Base-by-base conservation (phyloP, 2,888 invertebrate genomes). In the Stenolophus ochropezus region DNA sequence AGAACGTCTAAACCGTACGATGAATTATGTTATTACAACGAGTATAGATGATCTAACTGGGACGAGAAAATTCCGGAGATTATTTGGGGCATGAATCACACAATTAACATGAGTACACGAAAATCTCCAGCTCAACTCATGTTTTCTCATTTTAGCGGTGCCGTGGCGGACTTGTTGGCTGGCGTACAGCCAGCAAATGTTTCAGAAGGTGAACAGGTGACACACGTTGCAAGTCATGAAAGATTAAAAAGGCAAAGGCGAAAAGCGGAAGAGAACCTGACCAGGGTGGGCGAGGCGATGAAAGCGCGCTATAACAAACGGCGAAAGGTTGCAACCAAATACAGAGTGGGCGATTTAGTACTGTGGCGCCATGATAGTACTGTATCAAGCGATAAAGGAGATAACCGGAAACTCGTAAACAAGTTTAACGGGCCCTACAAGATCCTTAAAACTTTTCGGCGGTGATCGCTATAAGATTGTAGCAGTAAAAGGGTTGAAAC, bases 1-100 rank as follows among this genome's bases (percentile, higher is more conserved):
- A n/a, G 0, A 85, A 85, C 33, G 33, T 4, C 8, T 33, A 0
- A 86, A 86, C 71, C 83, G 84, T 23, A 86, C 86, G 0, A 83
- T 86, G 18, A 53, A 86, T n/a, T 85, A 86, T n/a, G 83, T 85
- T 1, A 56, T 87, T 21, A 82, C 80, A 78, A 74, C 86, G 3
- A 84, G 84, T 71, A 85, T 84, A 0, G 85, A 82, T 3, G 58
- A 82, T 0, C 85, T 47, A 71, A 87, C 4, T 85, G 84, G 20
- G 81, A 82, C 11, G 49, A 49, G 0, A 80, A 87, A 65, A 84
- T 86, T 14, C 86, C 86, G 83, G 87, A 85, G 2, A 80, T 86
- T 8, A 84, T 86, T n/a, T 86, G 86, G 83, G 87, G 85, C 3
- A 79, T 86, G 11, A 87, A 87, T 86, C 85, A 86, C 75, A 85